Evolutionary conservation across 2,888 invertebrate species (phyloP), one percentile per base, ranked within the genome.

Genomic region (Alloscopus bannaensis): DNA sequence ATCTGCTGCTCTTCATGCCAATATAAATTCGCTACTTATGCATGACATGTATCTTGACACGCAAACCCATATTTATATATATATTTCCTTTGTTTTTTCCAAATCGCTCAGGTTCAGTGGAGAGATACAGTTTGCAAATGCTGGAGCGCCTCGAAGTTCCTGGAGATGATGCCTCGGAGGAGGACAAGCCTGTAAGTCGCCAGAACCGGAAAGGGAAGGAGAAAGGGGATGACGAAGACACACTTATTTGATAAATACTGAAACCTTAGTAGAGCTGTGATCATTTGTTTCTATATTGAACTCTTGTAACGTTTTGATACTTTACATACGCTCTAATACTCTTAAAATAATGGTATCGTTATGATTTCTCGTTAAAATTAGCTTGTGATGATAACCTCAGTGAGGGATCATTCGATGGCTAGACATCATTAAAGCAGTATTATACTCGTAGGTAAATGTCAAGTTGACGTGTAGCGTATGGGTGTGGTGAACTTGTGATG

Each of bases 51-150:
- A 36, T 36, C 8, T 36, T 13, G 36, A 36, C 13, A 13, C 13
- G 6, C 8, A 36, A n/a, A n/a, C n/a, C 36, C 36, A 36, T 6
- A 36, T 36, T 36, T 45, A 16, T 45, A 16, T 45, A n/a, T 45
- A 16, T 52, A n/a, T 22, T 47, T 52, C 52, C 24, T 52, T 8
- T 52, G 20, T n/a, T 47, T 47, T 6, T 52, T 13, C 36, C 36
- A 36, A 36, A 6, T 36, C 36, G 26, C 16, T 69, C 88, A 90
- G 87, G 88, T 71, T 87, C 87, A 75, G 83, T 72, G 86, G 88
- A 86, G 85, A 86, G 79, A 29, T 84, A 87, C 83, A 84, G 86
- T 71, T 42, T 87, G 60, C 80, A 85, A 73, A 82, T 84, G 85
- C 69, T 88, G 87, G 85, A 87, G 87, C 28, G 86, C 87, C 52